Evolutionary conservation across 35 echinoderm and acorn worm genomes (phyloP).

Genomic region (Holothuria glaberrima): DNA sequence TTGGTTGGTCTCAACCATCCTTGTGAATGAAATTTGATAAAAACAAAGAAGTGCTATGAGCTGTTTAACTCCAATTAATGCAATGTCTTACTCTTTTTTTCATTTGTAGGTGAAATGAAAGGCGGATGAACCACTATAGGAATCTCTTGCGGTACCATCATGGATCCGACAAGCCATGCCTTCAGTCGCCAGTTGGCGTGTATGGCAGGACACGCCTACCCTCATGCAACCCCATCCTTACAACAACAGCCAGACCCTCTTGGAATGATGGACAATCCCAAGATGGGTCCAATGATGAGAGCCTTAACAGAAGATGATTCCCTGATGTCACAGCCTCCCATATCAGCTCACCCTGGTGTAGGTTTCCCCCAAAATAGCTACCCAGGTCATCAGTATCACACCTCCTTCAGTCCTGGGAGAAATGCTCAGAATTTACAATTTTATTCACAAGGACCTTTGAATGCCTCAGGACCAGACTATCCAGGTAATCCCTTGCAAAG

Average conservation of each 20-base stretch:
- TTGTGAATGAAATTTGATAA: no score
- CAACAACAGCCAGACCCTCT: conserved; percentile 38
- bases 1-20: no score
- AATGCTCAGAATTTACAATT: conserved; percentile 48
- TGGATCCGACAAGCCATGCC: conserved; percentile 48
- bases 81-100: not conserved
- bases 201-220: conserved; percentile 50
- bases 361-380: conserved; percentile 21
- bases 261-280: conserved; percentile 58
- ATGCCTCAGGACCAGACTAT: conserved; percentile 19
- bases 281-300: conserved; percentile 90
- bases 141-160: not conserved
- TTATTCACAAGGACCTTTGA: conserved; percentile 61
- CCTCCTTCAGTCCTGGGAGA: conserved; percentile 67
- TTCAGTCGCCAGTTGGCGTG: conserved; percentile 55
- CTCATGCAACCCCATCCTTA: conserved; percentile 1
- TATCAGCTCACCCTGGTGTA: conserved; percentile 13
- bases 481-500: conserved; percentile 23
- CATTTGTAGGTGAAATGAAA: not conserved
- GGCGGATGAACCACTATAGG: not conserved
- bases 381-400: conserved; percentile 39
- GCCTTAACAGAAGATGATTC: conserved; percentile 84
- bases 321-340: conserved; percentile 5
- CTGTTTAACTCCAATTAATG: not conserved
- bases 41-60: no score